These are phyloP conservation scores for Brachionus rubens DNA, from an alignment of 1,140 invertebrate species.

Conservation along the genomic window DNA sequence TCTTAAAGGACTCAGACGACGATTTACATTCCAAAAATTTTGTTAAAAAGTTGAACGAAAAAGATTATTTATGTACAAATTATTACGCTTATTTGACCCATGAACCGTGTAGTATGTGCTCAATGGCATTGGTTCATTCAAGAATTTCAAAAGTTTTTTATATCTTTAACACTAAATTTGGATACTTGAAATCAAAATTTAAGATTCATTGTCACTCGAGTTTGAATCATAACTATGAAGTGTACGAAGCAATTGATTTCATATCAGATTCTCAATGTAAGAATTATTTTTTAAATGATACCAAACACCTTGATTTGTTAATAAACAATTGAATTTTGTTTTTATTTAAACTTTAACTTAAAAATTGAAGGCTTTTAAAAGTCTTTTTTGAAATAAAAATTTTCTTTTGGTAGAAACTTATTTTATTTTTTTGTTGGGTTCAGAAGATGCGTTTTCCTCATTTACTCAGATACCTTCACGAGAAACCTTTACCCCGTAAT, in stretches of 20 bases:
- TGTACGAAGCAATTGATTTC: slow-evolving; percentile 15
- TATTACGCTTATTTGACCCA: slow-evolving; percentile 41
- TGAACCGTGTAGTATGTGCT: slow-evolving; percentile 46
- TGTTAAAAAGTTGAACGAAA: slow-evolving; percentile 13
- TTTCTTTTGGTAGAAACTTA: neutral
- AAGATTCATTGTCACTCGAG: slow-evolving; percentile 31
- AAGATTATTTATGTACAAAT: slow-evolving; percentile 43
- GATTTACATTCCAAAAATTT: neutral
- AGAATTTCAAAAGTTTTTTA: slow-evolving; percentile 28
- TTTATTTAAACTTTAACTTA: neutral
- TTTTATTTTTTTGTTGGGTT: neutral
- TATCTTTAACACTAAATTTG: neutral
- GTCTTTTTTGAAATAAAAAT: neutral
- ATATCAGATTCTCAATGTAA: slow-evolving; percentile 1
- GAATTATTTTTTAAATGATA: neutral
- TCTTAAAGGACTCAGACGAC: neutral
- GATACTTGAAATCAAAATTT: neutral
- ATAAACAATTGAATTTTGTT: neutral
- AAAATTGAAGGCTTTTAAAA: neutral
- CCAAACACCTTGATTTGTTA: neutral
- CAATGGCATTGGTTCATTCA: slow-evolving; percentile 46
- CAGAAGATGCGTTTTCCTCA: slow-evolving; percentile 20
- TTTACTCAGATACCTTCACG: slow-evolving; percentile 34
- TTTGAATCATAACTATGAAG: slow-evolving; percentile 43
- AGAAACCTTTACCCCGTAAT: slow-evolving; percentile 32